phyloP scores from a whole-genome alignment of 2,113 vertebrate species.

The Corynorhinus townsendii region DNA sequence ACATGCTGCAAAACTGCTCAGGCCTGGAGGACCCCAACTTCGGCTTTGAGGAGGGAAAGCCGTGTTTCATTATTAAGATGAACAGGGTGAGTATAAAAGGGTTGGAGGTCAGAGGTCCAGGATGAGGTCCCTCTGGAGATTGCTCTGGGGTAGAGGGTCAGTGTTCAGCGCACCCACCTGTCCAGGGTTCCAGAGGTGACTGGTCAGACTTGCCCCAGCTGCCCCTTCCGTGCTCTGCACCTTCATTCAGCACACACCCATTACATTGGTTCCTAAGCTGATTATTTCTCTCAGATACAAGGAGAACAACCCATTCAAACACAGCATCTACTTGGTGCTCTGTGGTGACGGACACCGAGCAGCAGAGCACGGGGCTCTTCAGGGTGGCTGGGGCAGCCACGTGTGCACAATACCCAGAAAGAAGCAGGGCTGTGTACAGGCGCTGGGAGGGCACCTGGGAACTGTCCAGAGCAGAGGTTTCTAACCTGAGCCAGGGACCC shows the following conservation, averaged over 20 bases:
- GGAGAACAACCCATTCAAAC: background rate
- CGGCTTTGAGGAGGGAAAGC: slow-evolving; percentile 86
- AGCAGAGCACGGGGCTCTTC: background rate
- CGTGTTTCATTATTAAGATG: slow-evolving; percentile 93
- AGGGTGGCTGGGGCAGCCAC: background rate
- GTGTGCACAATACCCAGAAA: fast-evolving
- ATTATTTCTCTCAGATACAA: background rate
- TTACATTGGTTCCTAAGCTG: no score
- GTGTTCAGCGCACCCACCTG: background rate
- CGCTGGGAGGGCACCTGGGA: fast-evolving
- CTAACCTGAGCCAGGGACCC: background rate
- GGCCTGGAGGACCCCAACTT: slow-evolving; percentile 84
- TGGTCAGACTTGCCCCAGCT: fast-evolving
- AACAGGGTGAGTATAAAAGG: slow-evolving; percentile 84
- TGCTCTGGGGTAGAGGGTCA: background rate
- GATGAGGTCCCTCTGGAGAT: background rate
- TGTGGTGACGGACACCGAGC: background rate
- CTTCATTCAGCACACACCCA: fast-evolving
- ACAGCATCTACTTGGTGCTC: no score
- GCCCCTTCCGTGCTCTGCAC: fast-evolving
- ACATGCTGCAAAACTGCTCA: slow-evolving; percentile 88
- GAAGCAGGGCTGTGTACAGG: fast-evolving
- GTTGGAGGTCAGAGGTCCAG: background rate
- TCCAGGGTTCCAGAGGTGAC: background rate
- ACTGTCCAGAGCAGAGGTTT: background rate